These are phyloP conservation scores for Microchrysa polita DNA, from an alignment of 2,888 invertebrate species.

Conservation along the genomic window DNA sequence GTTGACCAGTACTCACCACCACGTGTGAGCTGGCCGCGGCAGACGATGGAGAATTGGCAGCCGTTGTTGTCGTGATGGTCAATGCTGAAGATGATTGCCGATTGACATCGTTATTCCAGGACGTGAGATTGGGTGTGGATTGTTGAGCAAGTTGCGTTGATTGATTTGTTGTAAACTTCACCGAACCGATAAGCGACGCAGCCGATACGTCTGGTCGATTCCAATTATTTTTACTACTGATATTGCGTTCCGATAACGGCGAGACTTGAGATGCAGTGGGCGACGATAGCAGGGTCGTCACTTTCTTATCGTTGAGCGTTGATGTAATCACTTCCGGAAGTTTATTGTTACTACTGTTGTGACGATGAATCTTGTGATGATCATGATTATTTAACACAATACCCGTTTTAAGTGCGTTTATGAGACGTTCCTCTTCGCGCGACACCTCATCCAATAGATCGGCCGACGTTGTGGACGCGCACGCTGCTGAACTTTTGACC, in stretches of 20 bases:
- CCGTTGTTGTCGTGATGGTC: constrained; percentile 50
- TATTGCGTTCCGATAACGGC: constrained; percentile 34
- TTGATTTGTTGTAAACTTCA: constrained; percentile 26
- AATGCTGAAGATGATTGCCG: constrained; percentile 29
- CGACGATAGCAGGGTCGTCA: constrained; percentile 31
- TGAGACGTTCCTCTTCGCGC: constrained; percentile 81
- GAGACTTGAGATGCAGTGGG: not conserved
- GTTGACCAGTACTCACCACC: no score
- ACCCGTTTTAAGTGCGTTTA: constrained; percentile 82
- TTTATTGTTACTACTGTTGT: constrained; percentile 42
- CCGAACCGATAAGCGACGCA: constrained; percentile 44
- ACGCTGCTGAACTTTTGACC: constrained; percentile 45
- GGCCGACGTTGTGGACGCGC: constrained; percentile 53
- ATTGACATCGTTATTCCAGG: constrained; percentile 58
- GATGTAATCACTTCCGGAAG: constrained; percentile 53
- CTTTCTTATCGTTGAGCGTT: constrained; percentile 49
- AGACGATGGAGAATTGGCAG: constrained; percentile 46
- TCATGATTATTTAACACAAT: constrained; percentile 68
- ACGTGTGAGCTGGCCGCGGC: no score
- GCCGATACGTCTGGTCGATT: constrained; percentile 46
- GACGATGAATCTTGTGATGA: constrained; percentile 42
- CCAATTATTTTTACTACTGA: constrained; percentile 44
- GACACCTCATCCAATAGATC: constrained; percentile 75
- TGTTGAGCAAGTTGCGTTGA: constrained; percentile 42
- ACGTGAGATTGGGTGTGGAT: constrained; percentile 50